Conservation (phyloP, 1,140 invertebrate genomes). For the Drosophila eugracilis region DNA sequence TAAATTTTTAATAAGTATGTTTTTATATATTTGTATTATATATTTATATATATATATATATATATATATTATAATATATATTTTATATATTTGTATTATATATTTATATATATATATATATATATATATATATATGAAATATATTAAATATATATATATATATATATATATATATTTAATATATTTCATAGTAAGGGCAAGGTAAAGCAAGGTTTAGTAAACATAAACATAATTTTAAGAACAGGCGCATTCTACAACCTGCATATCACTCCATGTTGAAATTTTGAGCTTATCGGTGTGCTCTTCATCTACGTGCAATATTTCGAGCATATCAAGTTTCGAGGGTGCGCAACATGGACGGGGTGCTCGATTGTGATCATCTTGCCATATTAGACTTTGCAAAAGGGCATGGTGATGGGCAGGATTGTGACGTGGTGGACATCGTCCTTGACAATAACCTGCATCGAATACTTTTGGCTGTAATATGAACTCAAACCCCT, state of each 20-base stretch:
- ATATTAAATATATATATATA: too few relatives aligned
- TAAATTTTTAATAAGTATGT: too few relatives aligned
- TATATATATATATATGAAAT: too few relatives aligned
- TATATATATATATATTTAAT: too few relatives aligned
- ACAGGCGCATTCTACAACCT: slow-evolving; percentile 90
- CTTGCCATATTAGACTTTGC: slow-evolving; percentile 89
- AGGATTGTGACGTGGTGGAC: slow-evolving; percentile 89
- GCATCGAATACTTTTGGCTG: slow-evolving; percentile 90
- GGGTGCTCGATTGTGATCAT: slow-evolving; percentile 87
- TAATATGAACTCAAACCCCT: slow-evolving; percentile 89
- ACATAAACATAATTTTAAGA: too few relatives aligned
- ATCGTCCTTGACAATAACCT: slow-evolving; percentile 90
- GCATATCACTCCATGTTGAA: slow-evolving; percentile 90
- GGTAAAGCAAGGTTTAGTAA: too few relatives aligned
- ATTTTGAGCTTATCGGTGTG: slow-evolving; percentile 88
- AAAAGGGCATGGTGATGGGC: slow-evolving; percentile 90
- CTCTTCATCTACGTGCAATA: slow-evolving; percentile 89
- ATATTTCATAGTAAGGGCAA: too few relatives aligned
- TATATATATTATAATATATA: too few relatives aligned
- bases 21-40: too few relatives aligned
- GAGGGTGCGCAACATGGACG: slow-evolving; percentile 90
- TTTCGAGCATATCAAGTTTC: slow-evolving; percentile 88
- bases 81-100: too few relatives aligned
- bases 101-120: too few relatives aligned
- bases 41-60: too few relatives aligned